phyloP scores from a whole-genome alignment of 2,113 vertebrate species.

The Pionites leucogaster region DNA sequence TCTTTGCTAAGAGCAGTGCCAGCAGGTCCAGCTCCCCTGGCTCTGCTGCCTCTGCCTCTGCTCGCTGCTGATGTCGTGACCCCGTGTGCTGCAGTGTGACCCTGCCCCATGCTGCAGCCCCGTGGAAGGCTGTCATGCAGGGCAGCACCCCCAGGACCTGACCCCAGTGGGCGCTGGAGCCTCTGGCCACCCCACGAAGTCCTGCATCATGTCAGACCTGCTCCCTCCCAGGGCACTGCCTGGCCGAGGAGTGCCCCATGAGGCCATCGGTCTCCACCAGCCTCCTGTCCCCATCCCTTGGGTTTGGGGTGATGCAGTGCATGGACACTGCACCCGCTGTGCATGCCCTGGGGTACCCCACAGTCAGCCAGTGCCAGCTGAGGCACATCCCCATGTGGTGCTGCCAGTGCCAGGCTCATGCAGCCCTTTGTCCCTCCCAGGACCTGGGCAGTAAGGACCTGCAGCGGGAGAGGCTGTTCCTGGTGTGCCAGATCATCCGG shows the following conservation, averaged over 20 bases:
- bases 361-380: accelerated
- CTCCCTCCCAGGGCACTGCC: not conserved
- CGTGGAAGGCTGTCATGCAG: not conserved
- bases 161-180: accelerated
- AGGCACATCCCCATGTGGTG: accelerated
- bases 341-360: accelerated
- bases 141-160: accelerated
- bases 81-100: accelerated
- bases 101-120: not conserved
- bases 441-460: slow-evolving; percentile 68
- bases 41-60: not conserved
- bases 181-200: not conserved
- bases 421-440: not conserved
- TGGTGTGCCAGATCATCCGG: slow-evolving; percentile 70
- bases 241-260: accelerated
- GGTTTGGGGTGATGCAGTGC: not conserved
- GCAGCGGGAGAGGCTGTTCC: slow-evolving; percentile 55
- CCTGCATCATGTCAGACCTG: accelerated
- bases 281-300: accelerated
- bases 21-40: not conserved
- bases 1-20: slow-evolving; percentile 29
- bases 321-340: accelerated
- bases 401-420: not conserved
- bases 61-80: not conserved
- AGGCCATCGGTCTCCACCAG: not conserved